These are phyloP conservation scores for Discoglossus pictus DNA, from an alignment of 2,797 vertebrate species.

Conservation along the genomic window DNA sequence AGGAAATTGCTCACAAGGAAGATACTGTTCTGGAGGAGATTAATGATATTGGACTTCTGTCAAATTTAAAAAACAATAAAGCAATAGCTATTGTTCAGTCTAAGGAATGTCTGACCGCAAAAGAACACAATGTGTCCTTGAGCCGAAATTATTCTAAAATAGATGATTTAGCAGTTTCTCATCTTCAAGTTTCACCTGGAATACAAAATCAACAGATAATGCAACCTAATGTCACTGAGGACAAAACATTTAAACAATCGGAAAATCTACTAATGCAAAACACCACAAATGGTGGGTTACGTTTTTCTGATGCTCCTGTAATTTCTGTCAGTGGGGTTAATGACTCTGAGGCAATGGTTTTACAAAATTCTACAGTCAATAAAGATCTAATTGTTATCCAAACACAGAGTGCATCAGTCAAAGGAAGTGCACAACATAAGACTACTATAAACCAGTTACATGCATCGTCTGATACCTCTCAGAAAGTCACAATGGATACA, in stretches of 20 bases:
- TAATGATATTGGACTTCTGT: not conserved
- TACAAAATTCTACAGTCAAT: not conserved
- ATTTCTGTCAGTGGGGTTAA: not conserved
- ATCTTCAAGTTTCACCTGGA: not conserved
- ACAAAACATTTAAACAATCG: not conserved
- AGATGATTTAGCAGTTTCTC: not conserved
- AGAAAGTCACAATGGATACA: not conserved
- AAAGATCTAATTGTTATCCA: not conserved
- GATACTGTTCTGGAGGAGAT: slow-evolving; percentile 42
- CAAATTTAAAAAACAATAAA: not conserved
- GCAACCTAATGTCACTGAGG: not conserved
- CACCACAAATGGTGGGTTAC: not conserved
- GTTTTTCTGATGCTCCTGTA: not conserved
- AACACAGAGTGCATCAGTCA: not conserved
- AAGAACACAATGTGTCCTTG: not conserved
- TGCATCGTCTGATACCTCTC: not conserved
- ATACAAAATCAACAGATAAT: not conserved
- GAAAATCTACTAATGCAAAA: not conserved
- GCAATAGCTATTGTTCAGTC: not conserved
- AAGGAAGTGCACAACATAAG: not conserved
- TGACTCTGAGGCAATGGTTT: not conserved
- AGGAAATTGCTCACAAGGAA: slow-evolving; percentile 29
- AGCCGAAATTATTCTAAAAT: not conserved
- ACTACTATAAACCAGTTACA: not conserved
- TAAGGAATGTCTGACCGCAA: not conserved